These are phyloP conservation scores for Archips crataeganus DNA, from an alignment of 2,888 invertebrate genomes.

Conservation along the genomic window DNA sequence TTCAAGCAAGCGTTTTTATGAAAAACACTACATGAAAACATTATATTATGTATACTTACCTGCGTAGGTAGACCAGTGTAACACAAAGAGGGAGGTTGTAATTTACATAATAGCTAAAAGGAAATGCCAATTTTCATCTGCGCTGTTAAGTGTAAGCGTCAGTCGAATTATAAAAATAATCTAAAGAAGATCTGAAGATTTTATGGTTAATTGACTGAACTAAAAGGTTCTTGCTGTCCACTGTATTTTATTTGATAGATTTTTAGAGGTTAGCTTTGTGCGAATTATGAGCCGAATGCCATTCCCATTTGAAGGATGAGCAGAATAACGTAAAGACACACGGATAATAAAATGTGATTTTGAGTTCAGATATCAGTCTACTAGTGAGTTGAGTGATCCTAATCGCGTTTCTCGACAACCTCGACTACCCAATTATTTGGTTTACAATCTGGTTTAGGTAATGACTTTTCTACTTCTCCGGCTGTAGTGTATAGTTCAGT, in stretches of 20 bases:
- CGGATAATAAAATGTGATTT: constrained; percentile 22
- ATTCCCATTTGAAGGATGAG: constrained; percentile 25
- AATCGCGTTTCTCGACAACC: neutral
- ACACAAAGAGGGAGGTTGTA: neutral
- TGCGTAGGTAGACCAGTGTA: neutral
- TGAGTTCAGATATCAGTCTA: neutral
- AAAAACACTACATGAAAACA: neutral
- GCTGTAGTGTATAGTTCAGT: neutral
- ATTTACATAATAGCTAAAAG: neutral
- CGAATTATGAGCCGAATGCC: constrained; percentile 8
- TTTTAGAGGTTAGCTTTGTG: neutral
- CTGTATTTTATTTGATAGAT: neutral
- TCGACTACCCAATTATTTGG: neutral
- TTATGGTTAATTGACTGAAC: neutral
- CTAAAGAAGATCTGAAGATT: neutral
- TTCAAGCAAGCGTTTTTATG: neutral
- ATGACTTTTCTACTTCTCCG: constrained; percentile 1
- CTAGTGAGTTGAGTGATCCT: neutral
- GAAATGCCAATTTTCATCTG: neutral
- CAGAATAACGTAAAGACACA: constrained; percentile 9
- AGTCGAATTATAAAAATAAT: neutral
- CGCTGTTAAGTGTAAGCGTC: neutral
- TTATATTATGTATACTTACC: neutral
- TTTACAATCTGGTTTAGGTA: constrained; percentile 15
- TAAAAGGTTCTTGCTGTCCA: neutral